Evolutionary conservation across 2,113 vertebrate species (phyloP), one percentile per base, ranked within the genome.

Genomic region (Anarrhichthys ocellatus): DNA sequence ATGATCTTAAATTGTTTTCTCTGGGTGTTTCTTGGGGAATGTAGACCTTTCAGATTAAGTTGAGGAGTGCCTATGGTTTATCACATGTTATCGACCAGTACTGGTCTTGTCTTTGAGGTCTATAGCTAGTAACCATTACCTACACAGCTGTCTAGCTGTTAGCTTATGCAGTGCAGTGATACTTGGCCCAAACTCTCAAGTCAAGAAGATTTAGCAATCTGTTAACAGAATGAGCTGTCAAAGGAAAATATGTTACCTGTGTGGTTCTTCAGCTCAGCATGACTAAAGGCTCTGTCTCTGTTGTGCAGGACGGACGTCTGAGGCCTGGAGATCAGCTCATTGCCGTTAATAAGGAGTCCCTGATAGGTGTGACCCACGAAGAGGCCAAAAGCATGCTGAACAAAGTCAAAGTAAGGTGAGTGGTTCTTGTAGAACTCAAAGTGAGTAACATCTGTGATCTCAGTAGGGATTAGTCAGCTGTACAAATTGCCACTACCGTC

Each of bases 281-380:
- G 18, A 52, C 8, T 34, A 20, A 67, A 22, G 27, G 1, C 22
- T 38, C 0, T 61, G 34, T 87, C 17, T 18, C 0, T 84, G 40
- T 87, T 73, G 46, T 90, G 66, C 90, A 98, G 97, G 96, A 98
- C 36, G 97, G 97, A 75, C 95, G 96, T 1, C 93, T 98, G 44
- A 93, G 96, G 78, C 96, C 96, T 0, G 97, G 97, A 64, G 97
- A 98, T 89, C 97, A 98, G 70, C 95, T 98, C 20, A 95, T 98
- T 0, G 96, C 97, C 46, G 95, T 98, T 78, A 97, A 97, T 76
- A 97, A 96, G 90, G 96, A 98, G 87, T 97, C 97, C 1, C 82
- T 98, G 82, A 96, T 98, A 79, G 97, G 97, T 20, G 92, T 96
- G 76, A 98, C 97, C 0, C 87, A 96, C 0, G 97, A 98, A 79